Conservation (phyloP, 2,113 vertebrate genomes). For the Tretioscincus oriximinensis region DNA sequence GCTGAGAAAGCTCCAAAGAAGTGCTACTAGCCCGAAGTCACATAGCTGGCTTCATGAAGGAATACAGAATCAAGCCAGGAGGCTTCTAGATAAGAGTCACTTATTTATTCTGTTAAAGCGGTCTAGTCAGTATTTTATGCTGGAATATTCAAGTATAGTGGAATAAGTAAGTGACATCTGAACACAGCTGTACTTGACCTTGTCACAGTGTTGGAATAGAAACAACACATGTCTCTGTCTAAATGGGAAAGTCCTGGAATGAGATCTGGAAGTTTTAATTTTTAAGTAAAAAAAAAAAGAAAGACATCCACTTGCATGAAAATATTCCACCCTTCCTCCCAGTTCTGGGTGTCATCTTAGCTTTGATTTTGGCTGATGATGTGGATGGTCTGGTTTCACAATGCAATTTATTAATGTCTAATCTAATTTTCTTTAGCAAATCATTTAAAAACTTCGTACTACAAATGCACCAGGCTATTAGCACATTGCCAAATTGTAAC, state of each 20-base stretch:
- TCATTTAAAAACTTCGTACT: conserved; percentile 58
- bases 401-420: conserved; percentile 66
- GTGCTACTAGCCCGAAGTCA: too few species aligned
- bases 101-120: too few species aligned
- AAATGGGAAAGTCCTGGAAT: conserved; percentile 43
- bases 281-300: conserved; percentile 52
- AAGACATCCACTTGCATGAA: conserved; percentile 68
- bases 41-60: too few species aligned
- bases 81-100: too few species aligned
- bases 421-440: conserved; percentile 70
- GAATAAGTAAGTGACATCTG: too few species aligned
- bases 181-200: conserved; percentile 32
- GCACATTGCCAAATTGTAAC: not conserved
- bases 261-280: conserved; percentile 39
- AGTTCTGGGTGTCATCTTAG: conserved; percentile 57
- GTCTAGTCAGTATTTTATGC: too few species aligned
- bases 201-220: conserved; percentile 40
- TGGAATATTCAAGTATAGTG: too few species aligned
- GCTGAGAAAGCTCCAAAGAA: too few species aligned
- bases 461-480: not conserved
- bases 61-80: too few species aligned
- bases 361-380: conserved; percentile 59
- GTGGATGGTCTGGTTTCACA: conserved; percentile 68
- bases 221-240: conserved; percentile 6
- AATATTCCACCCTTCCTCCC: conserved; percentile 70